A percentile compares a stretch with the other conserved stretches of the same genome.
phyloP scores from a whole-genome alignment of 2,797 vertebrate species.

The Anniella stebbinsi region DNA sequence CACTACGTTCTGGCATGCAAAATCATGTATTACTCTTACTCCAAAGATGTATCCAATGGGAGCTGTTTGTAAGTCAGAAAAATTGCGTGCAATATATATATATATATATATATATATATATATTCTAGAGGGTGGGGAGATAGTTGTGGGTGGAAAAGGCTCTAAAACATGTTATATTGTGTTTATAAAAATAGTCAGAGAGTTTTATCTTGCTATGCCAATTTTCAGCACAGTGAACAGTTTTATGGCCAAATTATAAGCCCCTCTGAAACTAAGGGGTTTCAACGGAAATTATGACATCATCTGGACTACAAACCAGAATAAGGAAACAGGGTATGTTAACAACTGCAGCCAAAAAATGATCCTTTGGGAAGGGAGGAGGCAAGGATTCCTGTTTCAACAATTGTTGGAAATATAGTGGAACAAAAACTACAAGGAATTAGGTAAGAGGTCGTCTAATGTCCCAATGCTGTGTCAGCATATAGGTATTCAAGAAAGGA shows the following conservation, averaged over 20 bases:
- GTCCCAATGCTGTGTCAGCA: neutral
- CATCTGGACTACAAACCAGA: constrained; percentile 1
- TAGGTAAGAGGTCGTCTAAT: constrained; percentile 12
- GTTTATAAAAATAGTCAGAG: constrained; percentile 28
- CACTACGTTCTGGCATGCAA: constrained; percentile 1
- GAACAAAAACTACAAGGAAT: neutral
- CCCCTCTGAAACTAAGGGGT: constrained; percentile 16
- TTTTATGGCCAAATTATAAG: constrained; percentile 25
- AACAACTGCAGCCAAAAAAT: constrained; percentile 2
- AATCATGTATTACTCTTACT: neutral
- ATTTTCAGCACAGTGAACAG: constrained; percentile 28
- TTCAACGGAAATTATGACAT: constrained; percentile 45
- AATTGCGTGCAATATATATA: neutral
- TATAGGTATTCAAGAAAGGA: neutral
- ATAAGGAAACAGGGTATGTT: constrained; percentile 22
- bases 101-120: no score
- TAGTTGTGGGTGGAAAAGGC: neutral
- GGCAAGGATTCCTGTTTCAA: constrained; percentile 18
- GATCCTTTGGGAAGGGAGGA: constrained; percentile 34
- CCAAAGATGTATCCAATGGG: neutral
- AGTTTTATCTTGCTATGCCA: neutral
- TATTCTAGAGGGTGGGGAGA: neutral
- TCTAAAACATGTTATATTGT: neutral
- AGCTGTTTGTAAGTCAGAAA: neutral
- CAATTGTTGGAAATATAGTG: neutral